Conservation (phyloP, 64 coral and sea anemone species). For the Orbicella faveolata region DNA sequence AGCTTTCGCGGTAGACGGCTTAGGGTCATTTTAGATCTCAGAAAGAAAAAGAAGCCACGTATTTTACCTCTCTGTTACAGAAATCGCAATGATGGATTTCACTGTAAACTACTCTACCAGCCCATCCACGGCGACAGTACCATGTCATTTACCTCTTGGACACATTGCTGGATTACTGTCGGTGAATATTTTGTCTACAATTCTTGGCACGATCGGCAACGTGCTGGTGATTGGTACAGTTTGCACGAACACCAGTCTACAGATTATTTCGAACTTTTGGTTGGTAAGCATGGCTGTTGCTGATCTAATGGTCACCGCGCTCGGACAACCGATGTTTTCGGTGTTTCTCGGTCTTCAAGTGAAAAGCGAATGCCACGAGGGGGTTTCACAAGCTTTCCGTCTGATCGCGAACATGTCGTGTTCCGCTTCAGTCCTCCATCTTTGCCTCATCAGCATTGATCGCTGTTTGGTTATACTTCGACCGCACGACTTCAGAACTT, state of each 20-base stretch:
- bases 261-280: constrained; percentile 85
- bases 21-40: background rate
- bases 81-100: background rate
- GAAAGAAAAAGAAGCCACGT: background rate
- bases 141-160: background rate
- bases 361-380: constrained; percentile 16
- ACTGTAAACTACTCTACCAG: background rate
- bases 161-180: constrained; percentile 37
- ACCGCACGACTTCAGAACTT: constrained; percentile 54
- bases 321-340: constrained; percentile 70
- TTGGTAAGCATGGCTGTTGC: constrained; percentile 77
- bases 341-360: constrained; percentile 59
- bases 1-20: background rate
- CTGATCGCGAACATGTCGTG: constrained; percentile 83
- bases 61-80: background rate
- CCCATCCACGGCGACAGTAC: background rate
- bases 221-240: constrained; percentile 81
- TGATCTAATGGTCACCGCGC: constrained; percentile 74
- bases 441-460: constrained; percentile 80
- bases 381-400: constrained; percentile 66
- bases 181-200: constrained; percentile 43
- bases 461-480: constrained; percentile 71
- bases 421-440: constrained; percentile 68
- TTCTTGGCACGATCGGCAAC: constrained; percentile 80
- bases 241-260: constrained; percentile 73